Conservation (phyloP, 1,140 invertebrate genomes). For the Probaryconus sp. region DNA sequence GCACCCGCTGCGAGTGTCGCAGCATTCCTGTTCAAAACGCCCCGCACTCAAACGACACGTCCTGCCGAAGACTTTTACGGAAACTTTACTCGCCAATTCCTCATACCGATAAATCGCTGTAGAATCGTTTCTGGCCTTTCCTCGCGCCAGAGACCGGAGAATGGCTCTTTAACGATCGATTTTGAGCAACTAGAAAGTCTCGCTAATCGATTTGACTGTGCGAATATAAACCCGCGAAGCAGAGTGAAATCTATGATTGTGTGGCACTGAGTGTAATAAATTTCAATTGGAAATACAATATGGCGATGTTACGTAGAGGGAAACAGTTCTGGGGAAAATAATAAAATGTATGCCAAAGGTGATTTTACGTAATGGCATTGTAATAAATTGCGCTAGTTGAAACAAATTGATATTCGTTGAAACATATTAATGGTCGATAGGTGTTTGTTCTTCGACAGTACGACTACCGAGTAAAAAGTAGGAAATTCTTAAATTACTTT, state of each 20-base stretch:
- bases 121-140: conserved; percentile 46
- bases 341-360: conserved; percentile 41
- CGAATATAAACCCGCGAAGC: conserved; percentile 12
- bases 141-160: conserved; percentile 11
- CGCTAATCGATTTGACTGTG: conserved; percentile 40
- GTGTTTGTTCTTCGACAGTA: no score
- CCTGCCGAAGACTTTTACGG: conserved; percentile 47
- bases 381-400: conserved; percentile 29
- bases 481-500: no score
- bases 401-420: conserved; percentile 38
- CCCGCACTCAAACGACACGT: conserved; percentile 47
- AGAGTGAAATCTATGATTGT: conserved; percentile 52
- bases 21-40: conserved; percentile 66
- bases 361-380: conserved; percentile 38
- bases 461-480: neutral
- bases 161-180: conserved; percentile 36
- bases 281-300: conserved; percentile 30
- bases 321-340: conserved; percentile 7
- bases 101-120: conserved; percentile 54
- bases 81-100: conserved; percentile 24
- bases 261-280: conserved; percentile 42
- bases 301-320: conserved; percentile 33
- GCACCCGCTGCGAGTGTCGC: conserved; percentile 74
- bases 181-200: conserved; percentile 49
- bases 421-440: neutral